Base-by-base conservation (phyloP, 1,140 invertebrate genomes). In the Drosophila jambulina region DNA sequence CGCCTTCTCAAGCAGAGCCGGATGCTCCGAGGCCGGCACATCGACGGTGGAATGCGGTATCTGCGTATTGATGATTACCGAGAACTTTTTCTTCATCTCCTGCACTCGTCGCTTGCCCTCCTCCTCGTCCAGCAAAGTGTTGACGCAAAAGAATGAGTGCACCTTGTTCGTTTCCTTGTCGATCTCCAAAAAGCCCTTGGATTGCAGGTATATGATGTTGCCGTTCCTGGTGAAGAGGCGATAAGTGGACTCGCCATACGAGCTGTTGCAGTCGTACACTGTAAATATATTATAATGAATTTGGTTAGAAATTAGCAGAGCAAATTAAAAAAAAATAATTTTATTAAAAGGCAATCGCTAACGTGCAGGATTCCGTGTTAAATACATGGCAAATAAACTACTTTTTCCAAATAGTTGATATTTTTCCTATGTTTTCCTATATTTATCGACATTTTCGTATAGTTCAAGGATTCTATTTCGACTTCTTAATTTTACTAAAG, bases 61-160 rank as follows among this genome's bases (percentile, higher is more conserved):
- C 82, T 74, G 76, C 17, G 84, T 82, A 69, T 95, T 94, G 6
- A 96, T 94, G 36, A 94, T 94, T 15, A 94, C 95, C 0, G 95
- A 95, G 87, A 95, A 97, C 78, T 95, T 94, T 60, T 94, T 94
- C 91, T 96, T 96, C 96, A 97, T 97, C 61, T 96, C 94, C 54
- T 94, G 93, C 0, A 96, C 95, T 0, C 96, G 93, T 10, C 94
- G 92, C 59, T 94, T 94, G 21, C 96, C 96, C 85, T 97, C 96
- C 46, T 95, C 94, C 78, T 96, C 95, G 34, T 94, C 93, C 1
- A 97, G 94, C n/a, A 97, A 93, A 0, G 96, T 96, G 88, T 98
- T 98, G 54, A 97, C 95, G 86, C 97, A 98, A 13, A 98, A 94
- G 82, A 98, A 97, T 19, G 96, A 97, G 65, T 96, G 95, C 1